A percentile compares a stretch with the other conserved stretches of the same genome.
phyloP scores from a whole-genome alignment of 2,888 invertebrate species.

The Emesis castigata region DNA sequence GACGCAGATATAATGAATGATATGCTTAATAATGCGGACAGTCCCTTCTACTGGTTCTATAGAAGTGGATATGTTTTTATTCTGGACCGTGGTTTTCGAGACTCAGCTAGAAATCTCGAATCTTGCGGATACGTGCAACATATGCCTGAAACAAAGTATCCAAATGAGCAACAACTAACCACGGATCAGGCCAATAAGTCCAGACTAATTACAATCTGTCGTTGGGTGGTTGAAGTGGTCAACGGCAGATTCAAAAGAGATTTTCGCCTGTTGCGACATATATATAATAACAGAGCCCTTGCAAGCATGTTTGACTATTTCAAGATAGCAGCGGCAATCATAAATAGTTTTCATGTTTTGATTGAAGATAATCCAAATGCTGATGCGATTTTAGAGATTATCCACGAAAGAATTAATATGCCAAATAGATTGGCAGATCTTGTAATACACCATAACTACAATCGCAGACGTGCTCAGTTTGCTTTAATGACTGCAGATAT shows the following conservation, averaged over 20 bases:
- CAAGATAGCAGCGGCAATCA: too few species aligned
- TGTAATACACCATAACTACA: constrained; percentile 38
- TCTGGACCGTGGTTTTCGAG: constrained; percentile 10
- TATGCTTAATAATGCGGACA: background rate
- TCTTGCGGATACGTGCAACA: constrained; percentile 14
- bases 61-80: background rate
- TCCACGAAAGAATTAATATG: constrained; percentile 38
- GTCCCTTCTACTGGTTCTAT: background rate
- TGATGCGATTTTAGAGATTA: constrained; percentile 28
- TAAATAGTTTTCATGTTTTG: too few species aligned
- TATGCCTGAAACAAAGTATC: constrained; percentile 11
- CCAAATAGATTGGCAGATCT: constrained; percentile 46
- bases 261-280: too few species aligned
- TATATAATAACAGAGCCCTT: too few species aligned
- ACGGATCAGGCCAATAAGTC: too few species aligned
- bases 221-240: constrained; percentile 16
- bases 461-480: constrained; percentile 45
- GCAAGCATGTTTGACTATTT: too few species aligned
- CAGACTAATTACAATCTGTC: too few species aligned
- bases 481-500: too few species aligned
- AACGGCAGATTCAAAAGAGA: too few species aligned
- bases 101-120: background rate
- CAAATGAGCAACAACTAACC: too few species aligned
- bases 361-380: constrained; percentile 12
- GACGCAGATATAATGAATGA: background rate